These are phyloP conservation scores for Bubo blakistoni DNA, from an alignment of 2,113 vertebrate species.

Conservation along the genomic window DNA sequence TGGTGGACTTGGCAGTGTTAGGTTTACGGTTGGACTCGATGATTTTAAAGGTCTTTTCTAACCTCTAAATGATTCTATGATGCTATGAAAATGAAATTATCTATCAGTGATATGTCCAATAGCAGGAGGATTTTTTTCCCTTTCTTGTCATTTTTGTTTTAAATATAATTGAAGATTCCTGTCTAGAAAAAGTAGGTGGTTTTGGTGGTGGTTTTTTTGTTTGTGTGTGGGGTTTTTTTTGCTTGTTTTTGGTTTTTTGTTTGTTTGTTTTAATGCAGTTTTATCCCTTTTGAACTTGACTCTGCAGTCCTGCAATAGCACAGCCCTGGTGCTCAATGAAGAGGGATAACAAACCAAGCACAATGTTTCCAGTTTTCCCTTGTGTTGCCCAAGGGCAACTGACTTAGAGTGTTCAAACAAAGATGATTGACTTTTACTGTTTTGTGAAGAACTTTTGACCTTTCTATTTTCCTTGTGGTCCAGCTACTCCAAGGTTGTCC, in stretches of 20 bases:
- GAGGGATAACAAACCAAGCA: slow-evolving; percentile 6
- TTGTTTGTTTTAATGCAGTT: background rate
- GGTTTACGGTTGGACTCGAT: fast-evolving
- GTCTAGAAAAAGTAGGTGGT: background rate
- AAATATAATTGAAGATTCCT: background rate
- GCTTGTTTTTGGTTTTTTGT: background rate
- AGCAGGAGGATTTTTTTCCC: background rate
- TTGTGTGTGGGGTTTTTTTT: background rate
- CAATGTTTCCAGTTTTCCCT: slow-evolving; percentile 7
- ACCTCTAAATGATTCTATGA: background rate
- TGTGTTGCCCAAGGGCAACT: slow-evolving; percentile 11
- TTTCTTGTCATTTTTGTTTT: slow-evolving; percentile 15
- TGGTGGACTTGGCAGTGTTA: background rate
- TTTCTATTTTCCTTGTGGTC: background rate
- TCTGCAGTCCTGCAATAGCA: background rate
- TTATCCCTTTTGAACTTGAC: slow-evolving; percentile 12
- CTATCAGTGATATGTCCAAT: background rate
- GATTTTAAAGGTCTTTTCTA: background rate
- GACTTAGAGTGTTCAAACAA: slow-evolving; percentile 19
- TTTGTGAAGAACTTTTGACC: slow-evolving; percentile 12
- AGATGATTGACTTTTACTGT: slow-evolving; percentile 35
- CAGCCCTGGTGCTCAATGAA: background rate
- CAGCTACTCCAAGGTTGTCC: background rate
- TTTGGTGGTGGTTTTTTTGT: background rate
- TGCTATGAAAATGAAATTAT: background rate